Base-by-base conservation (phyloP, 2,888 invertebrate genomes). In the Azorinus chamasolen region DNA sequence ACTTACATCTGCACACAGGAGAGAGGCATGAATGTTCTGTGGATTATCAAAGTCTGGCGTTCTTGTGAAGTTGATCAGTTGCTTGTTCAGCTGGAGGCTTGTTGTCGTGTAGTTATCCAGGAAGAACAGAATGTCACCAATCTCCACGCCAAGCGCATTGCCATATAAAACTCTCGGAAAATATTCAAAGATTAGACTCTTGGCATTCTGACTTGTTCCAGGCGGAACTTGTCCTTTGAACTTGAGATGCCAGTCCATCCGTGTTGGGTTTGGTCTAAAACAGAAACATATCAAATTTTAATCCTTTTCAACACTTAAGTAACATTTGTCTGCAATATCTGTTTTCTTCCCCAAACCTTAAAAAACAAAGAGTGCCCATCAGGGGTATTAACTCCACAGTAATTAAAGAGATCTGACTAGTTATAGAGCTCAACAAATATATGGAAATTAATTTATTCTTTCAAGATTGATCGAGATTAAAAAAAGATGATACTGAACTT, bases 1-100 rank as follows among this genome's bases (percentile, higher is more conserved):
- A 76, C 83, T 81, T 78, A 83, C 85, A 68, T 84, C 85, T 43
- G 64, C 74, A 73, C 85, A 86, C 4, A 86, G 63, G 1, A 78
- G 69, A 12, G 72, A 43, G 6, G 70, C 70, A 8, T 75, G 61
- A 24, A 83, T 69, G n/a, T 81, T 81, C 32, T 79, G 78, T 0
- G 83, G 83, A 64, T 86, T 84, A 22, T 73, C 37, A 5, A 86
- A 63, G 18, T 83, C 81, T 50, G 76, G 73, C 0, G 73, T 63
- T 61, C 74, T 64, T 14, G 85, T 83, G 43, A 86, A 73, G 64
- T 86, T 86, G 43, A 86, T 45, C 20, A 84, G 53, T 61, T 81
- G 77, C 27, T 81, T 73, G 57, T 70, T 83, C n/a, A 83, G 20
- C 18, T 59, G 51, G 2, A 79, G 58, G 18, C 72, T 54, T 0